Base-by-base conservation (phyloP, 2,113 vertebrate species). In the Tragelaphus strepsiceros region DNA sequence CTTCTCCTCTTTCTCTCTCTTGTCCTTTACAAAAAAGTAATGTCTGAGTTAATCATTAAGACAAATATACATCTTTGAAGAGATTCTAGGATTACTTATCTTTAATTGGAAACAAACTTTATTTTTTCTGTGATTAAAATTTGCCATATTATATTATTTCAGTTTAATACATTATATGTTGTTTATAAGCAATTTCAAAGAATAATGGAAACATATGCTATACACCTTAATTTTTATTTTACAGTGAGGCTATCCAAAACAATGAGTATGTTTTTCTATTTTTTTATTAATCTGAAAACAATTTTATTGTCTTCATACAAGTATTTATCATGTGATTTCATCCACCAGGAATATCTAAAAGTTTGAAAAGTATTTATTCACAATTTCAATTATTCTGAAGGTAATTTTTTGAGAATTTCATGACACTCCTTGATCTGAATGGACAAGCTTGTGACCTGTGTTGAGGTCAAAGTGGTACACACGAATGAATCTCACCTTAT, bases 51-150 rank as follows among this genome's bases (percentile, higher is more conserved):
- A 64, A 89, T 94, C 87, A 96, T 16, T 86, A 88, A 97, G 91
- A 97, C 35, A 96, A 98, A 97, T 8, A 94, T 13, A 97, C 1
- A 92, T 97, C 88, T 98, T 85, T 96, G 32, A 97, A 97, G 93
- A 97, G 43, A 80, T 30, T 67, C n/a, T 95, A 59, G 90, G 74
- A 22, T 9, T 82, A 97, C 59, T 98, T 96, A 94, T 17, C 84
- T 89, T 97, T 97, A 97, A 97, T 83, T 97, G 89, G 62, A 97
- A 98, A 91, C 32, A 91, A 6, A 83, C 94, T 97, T 94, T 22
- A 46, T 81, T 95, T 96, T 89, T 98, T 96, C 78, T 96, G 39
- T 96, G 94, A 94, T 77, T 87, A 83, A 64, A 2, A 91, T 95
- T 98, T 96, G 13, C 32, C 58, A 77, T 89, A 71, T 95, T 74